These are phyloP conservation scores for Cryptops parisi DNA, from an alignment of 2,888 invertebrate genomes.

Conservation along the genomic window DNA sequence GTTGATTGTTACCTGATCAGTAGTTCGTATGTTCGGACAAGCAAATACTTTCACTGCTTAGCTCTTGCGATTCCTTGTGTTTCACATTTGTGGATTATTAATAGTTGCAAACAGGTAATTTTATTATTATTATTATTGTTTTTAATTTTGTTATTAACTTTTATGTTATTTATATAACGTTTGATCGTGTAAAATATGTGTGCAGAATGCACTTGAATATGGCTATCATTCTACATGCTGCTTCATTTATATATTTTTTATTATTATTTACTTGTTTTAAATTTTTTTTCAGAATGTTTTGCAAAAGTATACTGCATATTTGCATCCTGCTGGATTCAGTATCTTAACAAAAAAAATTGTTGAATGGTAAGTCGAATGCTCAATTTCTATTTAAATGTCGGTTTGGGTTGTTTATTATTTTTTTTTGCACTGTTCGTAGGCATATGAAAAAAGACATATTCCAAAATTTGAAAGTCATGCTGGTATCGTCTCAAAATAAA, in stretches of 20 bases:
- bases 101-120: conserved; percentile 37
- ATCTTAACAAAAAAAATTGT: background rate
- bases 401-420: background rate
- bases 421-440: background rate
- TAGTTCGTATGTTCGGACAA: conserved; percentile 54
- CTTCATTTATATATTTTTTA: no score
- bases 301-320: background rate
- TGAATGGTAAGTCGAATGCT: background rate
- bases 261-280: background rate
- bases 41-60: conserved; percentile 56
- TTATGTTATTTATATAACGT: no score
- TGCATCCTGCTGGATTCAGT: background rate
- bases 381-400: background rate
- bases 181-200: no score
- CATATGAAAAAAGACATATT: background rate
- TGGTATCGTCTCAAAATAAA: background rate
- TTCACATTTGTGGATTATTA: conserved; percentile 55
- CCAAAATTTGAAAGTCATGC: background rate
- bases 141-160: no score
- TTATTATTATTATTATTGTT: background rate
- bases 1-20: conserved; percentile 37
- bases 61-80: conserved; percentile 49
- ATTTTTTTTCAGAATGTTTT: background rate
- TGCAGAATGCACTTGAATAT: no score
- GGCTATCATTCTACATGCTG: no score